A percentile compares a stretch with the other conserved stretches of the same genome.
phyloP scores from a whole-genome alignment of 2,888 invertebrate species.

The Agrochola litura region DNA sequence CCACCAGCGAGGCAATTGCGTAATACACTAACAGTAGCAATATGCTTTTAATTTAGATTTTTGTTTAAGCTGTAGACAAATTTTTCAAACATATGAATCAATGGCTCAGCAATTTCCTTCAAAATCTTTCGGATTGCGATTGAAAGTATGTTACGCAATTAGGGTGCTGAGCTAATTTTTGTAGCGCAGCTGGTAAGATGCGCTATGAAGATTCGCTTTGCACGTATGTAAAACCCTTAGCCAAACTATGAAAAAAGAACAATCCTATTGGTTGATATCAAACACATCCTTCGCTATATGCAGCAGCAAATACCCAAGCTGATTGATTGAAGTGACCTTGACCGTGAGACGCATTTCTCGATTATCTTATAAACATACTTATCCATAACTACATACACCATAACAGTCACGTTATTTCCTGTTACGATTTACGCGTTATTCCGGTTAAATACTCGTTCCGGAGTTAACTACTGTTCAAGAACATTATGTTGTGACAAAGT shows the following conservation, averaged over 20 bases:
- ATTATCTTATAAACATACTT: constrained; percentile 29
- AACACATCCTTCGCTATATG: not conserved
- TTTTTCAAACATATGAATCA: not conserved
- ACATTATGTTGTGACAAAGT: not conserved
- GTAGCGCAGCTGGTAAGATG: not conserved
- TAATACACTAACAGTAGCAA: not conserved
- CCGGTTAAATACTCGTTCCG: constrained; percentile 23
- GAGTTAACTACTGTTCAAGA: constrained; percentile 22
- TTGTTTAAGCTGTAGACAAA: too few relatives aligned
- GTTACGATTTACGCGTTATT: not conserved
- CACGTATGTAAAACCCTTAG: not conserved
- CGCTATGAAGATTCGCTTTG: not conserved
- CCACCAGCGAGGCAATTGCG: not conserved
- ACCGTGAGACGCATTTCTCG: not conserved
- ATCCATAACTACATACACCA: constrained; percentile 22
- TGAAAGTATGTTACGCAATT: not conserved
- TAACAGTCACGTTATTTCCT: constrained; percentile 24
- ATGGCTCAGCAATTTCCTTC: not conserved
- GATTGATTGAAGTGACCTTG: constrained; percentile 1
- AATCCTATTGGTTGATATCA: not conserved
- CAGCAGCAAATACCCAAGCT: constrained; percentile 6
- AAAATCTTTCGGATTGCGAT: not conserved
- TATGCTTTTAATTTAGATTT: not conserved
- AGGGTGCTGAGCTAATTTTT: not conserved
- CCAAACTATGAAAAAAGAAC: not conserved